Percentiles rank a stretch among this genome's conserved stretches.
phyloP scores from a whole-genome alignment of 2,888 invertebrate species.

The Capitulum mitella region DNA sequence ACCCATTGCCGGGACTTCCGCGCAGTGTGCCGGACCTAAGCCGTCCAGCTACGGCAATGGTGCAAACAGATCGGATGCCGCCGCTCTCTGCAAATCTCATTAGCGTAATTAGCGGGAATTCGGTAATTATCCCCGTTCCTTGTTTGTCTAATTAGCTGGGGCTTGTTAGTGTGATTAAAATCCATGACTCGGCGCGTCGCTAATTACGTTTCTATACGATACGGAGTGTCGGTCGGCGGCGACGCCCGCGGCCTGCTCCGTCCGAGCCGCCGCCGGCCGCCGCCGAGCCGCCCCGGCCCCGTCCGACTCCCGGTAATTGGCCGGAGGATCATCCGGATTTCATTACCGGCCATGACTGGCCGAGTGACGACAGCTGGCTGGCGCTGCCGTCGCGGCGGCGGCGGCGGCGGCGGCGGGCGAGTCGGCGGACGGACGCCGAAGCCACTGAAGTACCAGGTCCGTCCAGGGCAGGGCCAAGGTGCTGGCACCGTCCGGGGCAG shows the following conservation, averaged over 20 bases:
- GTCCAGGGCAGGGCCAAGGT: too few species aligned
- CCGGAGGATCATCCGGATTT: neutral
- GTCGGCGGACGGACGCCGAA: too few species aligned
- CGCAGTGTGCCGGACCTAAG: too few species aligned
- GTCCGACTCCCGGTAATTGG: too few species aligned
- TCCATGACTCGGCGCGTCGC: slow-evolving; percentile 1
- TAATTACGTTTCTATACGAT: slow-evolving; percentile 21
- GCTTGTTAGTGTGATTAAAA: slow-evolving; percentile 26
- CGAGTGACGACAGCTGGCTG: neutral
- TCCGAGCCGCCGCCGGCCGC: neutral
- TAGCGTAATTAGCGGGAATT: slow-evolving; percentile 25
- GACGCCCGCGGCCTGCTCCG: too few species aligned
- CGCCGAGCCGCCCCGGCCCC: neutral
- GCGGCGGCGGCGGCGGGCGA: too few species aligned
- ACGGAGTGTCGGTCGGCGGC: neutral
- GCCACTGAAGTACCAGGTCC: too few species aligned
- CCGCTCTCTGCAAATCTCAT: slow-evolving; percentile 7
- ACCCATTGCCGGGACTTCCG: too few species aligned
- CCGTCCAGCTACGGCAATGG: neutral
- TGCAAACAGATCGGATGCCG: neutral
- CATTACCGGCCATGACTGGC: neutral
- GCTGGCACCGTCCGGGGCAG: too few species aligned
- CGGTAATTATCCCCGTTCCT: slow-evolving; percentile 19
- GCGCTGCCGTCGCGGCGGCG: too few species aligned
- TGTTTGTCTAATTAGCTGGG: slow-evolving; percentile 25